Base-by-base conservation (phyloP, 1,140 invertebrate genomes). In the Scaptomyza pallida region DNA sequence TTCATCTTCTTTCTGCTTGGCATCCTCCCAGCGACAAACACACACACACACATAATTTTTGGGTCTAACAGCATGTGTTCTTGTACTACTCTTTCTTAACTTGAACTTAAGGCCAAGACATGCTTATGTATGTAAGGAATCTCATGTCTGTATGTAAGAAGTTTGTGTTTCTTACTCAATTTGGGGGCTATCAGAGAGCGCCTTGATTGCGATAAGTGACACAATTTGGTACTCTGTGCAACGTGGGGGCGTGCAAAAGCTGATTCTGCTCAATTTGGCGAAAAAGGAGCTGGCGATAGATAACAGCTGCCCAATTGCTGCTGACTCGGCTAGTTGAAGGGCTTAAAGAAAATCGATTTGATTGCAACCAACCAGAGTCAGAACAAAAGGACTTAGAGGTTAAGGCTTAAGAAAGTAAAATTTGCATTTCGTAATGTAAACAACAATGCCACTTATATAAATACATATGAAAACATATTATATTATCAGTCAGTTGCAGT, bases 141-240 rank as follows among this genome's bases (percentile, higher is more conserved):
- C 12, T 12, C 33, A 37, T n/a, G 5, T 4, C 21, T 56, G 17
- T 30, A 26, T 26, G 23, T 26, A 26, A 5, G 5, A 12, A 1
- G 15, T 17, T 5, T 48, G 21, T 23, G 8, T 48, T 13, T 30
- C 15, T 19, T 35, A 44, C 19, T 43, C 30, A 47, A 35, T 47
- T 17, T 9, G 3, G 26, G 12, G 16, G 30, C 41, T 54, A 52
- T 54, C n/a, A 26, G 6, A 63, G 37, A 37, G 50, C 35, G 35
- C 26, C 41, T 37, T 50, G 56, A 61, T 68, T 44, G 64, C 64
- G 64, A 60, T 68, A 68, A 68, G 56, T 68, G 64, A 40, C 56
- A 59, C 56, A 68, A 68, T 52, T 61, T 52, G 47, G 13, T 51
- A 23, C 37, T 51, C 55, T 17, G 30, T 57, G 33, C 44, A 41